Conservation (phyloP, 2,797 vertebrate species). For the Amazona ochrocephala region DNA sequence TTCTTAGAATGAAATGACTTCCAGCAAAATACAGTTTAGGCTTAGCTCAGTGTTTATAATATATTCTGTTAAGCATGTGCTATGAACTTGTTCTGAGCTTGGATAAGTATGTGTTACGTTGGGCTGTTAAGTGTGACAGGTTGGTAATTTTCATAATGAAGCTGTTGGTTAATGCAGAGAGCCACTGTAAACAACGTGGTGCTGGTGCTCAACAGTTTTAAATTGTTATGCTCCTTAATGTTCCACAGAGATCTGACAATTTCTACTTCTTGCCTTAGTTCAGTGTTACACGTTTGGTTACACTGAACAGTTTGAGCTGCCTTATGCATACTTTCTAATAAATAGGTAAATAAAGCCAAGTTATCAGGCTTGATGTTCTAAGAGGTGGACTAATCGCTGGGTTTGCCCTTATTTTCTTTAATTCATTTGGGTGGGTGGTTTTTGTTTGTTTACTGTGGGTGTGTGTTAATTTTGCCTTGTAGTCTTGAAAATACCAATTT, state of each 20-base stretch:
- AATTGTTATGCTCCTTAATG: neutral
- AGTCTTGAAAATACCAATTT: neutral
- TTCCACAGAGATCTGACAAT: neutral
- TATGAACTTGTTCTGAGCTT: neutral
- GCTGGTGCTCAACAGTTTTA: neutral
- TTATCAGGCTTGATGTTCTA: neutral
- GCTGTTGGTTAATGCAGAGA: neutral
- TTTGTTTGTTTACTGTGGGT: neutral
- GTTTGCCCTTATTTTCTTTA: neutral
- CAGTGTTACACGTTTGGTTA: neutral
- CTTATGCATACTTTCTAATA: neutral
- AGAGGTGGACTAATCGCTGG: neutral
- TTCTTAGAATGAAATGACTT: neutral
- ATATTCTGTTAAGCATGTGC: neutral
- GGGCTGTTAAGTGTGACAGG: neutral
- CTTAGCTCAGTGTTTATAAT: neutral
- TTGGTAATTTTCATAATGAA: neutral
- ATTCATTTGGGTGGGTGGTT: neutral
- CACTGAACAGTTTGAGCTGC: neutral
- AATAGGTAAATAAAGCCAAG: neutral
- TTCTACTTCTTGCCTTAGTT: neutral
- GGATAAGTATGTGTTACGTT: neutral
- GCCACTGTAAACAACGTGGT: neutral
- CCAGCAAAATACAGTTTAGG: neutral
- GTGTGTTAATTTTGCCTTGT: neutral